A percentile compares a stretch with the other conserved stretches of the same genome.
Evolutionary conservation across 2,113 vertebrate species (phyloP).

Genomic region (Cynoglossus semilaevis): DNA sequence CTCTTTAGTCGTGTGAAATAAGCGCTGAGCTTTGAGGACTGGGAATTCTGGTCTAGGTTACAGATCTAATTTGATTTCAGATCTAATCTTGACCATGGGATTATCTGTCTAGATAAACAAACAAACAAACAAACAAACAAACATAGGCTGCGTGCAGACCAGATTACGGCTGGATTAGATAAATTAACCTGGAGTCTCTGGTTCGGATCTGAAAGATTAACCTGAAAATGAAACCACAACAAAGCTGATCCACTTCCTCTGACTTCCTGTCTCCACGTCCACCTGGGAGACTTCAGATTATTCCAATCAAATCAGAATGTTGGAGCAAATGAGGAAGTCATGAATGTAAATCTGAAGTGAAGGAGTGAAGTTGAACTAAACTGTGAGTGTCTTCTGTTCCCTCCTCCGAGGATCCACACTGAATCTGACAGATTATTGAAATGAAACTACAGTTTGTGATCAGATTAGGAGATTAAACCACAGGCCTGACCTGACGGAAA

Average conservation of each 20-base stretch:
- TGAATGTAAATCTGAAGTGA: no score
- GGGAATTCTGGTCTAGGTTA: conserved; percentile 20
- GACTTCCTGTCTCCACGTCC: not conserved
- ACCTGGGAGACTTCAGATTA: not conserved
- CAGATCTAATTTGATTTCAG: conserved; percentile 13
- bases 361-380: no score
- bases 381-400: no score
- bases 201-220: not conserved
- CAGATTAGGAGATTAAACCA: no score
- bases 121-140: conserved; percentile 59
- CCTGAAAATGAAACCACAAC: not conserved
- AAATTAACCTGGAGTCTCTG: not conserved
- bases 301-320: no score
- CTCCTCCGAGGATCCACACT: no score
- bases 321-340: no score
- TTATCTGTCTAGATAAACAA: conserved; percentile 50
- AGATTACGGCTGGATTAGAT: not conserved
- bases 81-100: conserved; percentile 51
- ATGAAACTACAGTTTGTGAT: no score
- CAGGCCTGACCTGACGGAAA: no score
- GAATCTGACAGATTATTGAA: no score
- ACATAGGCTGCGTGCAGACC: conserved; percentile 17
- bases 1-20: no score
- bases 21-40: conserved; percentile 13
- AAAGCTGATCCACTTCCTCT: not conserved